Conservation (phyloP, 2,113 vertebrate genomes). For the Microtus oregoni region DNA sequence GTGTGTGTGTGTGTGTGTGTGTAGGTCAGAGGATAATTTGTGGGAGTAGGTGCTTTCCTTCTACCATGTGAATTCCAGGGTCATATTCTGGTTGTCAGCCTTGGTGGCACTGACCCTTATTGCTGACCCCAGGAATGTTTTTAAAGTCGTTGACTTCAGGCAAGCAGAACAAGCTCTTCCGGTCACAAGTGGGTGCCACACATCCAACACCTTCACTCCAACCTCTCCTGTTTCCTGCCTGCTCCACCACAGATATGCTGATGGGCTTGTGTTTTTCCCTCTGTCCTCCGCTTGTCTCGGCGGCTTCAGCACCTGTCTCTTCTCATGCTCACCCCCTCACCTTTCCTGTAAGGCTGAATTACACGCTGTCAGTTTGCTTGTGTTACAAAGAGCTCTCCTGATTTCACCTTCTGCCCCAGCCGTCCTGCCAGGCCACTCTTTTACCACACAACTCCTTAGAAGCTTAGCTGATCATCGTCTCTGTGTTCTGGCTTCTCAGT, state of each 20-base stretch:
- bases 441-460: not conserved
- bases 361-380: not conserved
- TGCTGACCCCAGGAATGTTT: not conserved
- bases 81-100: not conserved
- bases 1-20: not conserved
- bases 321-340: not conserved
- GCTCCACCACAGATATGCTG: too few relatives aligned
- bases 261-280: not conserved
- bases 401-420: not conserved
- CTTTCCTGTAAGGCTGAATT: not conserved
- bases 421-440: not conserved
- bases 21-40: not conserved
- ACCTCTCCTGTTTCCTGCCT: not conserved
- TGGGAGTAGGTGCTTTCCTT: not conserved
- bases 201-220: fast-evolving
- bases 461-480: not conserved
- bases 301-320: not conserved
- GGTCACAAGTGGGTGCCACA: not conserved
- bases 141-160: not conserved
- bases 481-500: not conserved
- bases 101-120: not conserved
- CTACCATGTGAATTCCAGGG: not conserved
- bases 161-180: not conserved
- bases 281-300: not conserved
- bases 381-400: not conserved